Percentiles rank a stretch among this genome's conserved stretches.
Evolutionary conservation across 2,797 vertebrate species (phyloP).

Genomic region (Myripristis jacobus): DNA sequence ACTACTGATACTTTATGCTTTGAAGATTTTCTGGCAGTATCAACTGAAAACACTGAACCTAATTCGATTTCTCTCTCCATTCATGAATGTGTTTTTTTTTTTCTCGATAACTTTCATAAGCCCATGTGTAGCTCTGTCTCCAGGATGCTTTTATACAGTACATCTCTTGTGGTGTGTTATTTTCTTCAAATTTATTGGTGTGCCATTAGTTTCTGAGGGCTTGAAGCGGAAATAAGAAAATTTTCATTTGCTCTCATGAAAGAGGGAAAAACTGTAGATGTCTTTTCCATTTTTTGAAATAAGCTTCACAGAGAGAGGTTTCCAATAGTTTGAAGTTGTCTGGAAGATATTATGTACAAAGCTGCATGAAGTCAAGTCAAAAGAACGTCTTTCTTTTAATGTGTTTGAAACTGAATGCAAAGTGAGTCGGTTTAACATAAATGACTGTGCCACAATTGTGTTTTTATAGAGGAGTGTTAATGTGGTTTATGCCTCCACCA

Average conservation of each 20-base stretch:
- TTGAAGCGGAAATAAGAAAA: background rate
- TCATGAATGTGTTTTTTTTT: background rate
- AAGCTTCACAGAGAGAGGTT: constrained; percentile 4
- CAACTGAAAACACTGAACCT: background rate
- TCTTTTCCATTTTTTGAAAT: constrained; percentile 9
- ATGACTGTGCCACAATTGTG: background rate
- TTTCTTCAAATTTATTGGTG: background rate
- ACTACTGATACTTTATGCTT: constrained; percentile 12
- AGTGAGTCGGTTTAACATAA: constrained; percentile 17
- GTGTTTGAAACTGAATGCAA: constrained; percentile 28
- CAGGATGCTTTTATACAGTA: background rate
- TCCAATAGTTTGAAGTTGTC: constrained; percentile 16
- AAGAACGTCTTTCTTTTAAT: constrained; percentile 31
- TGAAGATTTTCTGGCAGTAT: background rate
- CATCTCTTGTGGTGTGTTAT: background rate
- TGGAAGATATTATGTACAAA: constrained; percentile 32
- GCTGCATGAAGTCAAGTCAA: constrained; percentile 20
- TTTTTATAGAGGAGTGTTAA: constrained; percentile 4
- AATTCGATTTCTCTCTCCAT: constrained; percentile 9
- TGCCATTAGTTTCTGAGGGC: background rate
- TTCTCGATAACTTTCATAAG: background rate
- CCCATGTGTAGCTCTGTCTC: background rate
- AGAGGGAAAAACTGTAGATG: background rate
- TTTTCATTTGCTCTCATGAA: constrained; percentile 4
- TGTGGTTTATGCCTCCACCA: constrained; percentile 18